Percentiles rank a stretch among this genome's conserved stretches.
phyloP scores from a whole-genome alignment of 2,888 invertebrate species.

The Chymomyza fuscimana region DNA sequence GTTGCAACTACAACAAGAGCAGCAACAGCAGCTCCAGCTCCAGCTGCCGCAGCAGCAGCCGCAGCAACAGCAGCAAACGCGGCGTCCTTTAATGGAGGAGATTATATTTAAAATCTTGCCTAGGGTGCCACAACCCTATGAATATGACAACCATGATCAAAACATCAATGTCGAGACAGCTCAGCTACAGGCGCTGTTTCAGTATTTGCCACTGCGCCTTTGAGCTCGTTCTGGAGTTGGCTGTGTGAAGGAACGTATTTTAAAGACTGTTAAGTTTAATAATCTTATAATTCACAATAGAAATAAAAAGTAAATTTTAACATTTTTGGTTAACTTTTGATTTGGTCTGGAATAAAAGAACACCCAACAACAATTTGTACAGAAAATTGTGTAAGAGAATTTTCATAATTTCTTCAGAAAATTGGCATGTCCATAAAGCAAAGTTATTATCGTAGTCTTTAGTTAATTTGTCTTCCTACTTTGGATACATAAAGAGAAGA shows the following conservation, averaged over 20 bases:
- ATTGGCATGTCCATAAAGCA: no score
- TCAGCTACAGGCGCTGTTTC: constrained; percentile 56
- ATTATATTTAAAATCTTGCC: constrained; percentile 62
- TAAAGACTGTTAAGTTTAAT: constrained; percentile 61
- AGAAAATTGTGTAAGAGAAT: no score
- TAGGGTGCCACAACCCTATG: constrained; percentile 15
- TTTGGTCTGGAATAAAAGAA: background rate
- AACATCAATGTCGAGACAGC: constrained; percentile 52
- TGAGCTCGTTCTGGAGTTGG: constrained; percentile 16
- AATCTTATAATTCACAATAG: constrained; percentile 19
- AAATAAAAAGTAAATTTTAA: constrained; percentile 35
- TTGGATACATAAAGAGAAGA: no score
- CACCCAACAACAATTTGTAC: no score
- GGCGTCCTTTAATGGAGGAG: background rate
- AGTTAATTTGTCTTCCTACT: no score
- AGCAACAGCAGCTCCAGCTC: background rate
- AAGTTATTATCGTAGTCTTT: no score
- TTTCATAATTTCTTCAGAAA: no score
- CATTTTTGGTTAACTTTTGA: constrained; percentile 2
- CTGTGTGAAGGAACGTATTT: constrained; percentile 31
- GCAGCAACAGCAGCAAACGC: background rate
- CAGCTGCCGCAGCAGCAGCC: background rate
- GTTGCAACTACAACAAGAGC: background rate
- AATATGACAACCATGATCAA: constrained; percentile 57
- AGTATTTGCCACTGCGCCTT: constrained; percentile 54